Base-by-base conservation (phyloP, 2,888 invertebrate genomes). In the Cryptus viduatorius region DNA sequence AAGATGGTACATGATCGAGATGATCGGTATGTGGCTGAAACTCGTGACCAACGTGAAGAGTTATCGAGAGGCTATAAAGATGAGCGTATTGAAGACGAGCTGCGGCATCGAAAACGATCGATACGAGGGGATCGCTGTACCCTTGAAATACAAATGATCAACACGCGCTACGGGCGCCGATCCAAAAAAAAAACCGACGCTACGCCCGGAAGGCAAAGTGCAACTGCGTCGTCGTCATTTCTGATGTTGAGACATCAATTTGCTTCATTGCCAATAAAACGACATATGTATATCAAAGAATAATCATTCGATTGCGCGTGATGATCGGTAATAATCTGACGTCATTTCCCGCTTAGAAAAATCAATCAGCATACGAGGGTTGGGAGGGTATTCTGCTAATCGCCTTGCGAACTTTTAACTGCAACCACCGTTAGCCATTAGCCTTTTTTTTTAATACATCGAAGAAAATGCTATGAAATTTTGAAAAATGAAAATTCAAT, bases 1-100 rank as follows among this genome's bases (percentile, higher is more conserved):
- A 56, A 69, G 80, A 67, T 88, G 88, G 88, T 88, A 88, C 78
- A 87, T 88, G 88, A 87, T 88, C 79, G 88, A 88, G 68, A 82
- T 87, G 77, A 86, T 88, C 79, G 88, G 88, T 56, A 67, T 86
- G 31, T 88, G 88, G 88, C 69, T 88, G 59, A 87, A 86, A 82
- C 82, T 87, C 65, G 75, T 88, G 16, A 87, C 85, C 16, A 83
- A 88, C 76, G 83, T 86, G 19, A 81, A 81, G 46, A 83, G 79
- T 50, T 88, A 87, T 85, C 86, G 88, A 59, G 86, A 86, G 83
- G 80, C 86, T 76, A 87, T 88, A 46, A 86, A 86, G 59, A 86
- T 69, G 29, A 78, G 76, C 56, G 83, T 88, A 14, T 64, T 88
- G 59, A 84, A 85, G 61, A 86, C 85, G 31, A 86, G 82, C 68